Base-by-base conservation (phyloP, 2,888 invertebrate genomes). In the Pyrgus malvae region DNA sequence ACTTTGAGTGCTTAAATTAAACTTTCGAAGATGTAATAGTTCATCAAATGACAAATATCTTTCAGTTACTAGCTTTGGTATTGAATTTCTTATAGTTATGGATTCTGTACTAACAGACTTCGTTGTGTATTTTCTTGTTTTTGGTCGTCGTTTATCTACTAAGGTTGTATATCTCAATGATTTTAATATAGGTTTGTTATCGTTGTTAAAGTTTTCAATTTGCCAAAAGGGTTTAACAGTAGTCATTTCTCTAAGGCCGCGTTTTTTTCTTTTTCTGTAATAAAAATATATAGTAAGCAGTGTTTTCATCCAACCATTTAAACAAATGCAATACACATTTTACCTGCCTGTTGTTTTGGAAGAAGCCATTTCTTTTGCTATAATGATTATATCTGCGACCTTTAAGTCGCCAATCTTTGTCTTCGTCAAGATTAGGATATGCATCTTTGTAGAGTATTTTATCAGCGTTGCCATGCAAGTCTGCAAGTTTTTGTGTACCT, bases 41-140 rank as follows among this genome's bases (percentile, higher is more conserved):
- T 90, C 88, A 57, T 89, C 85, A 69, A 90, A 90, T 3, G 89
- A 90, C 56, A 90, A 74, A 68, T 80, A 86, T 65, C 82, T 89
- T 68, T 88, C 89, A 19, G 83, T 83, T 2, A 73, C 41, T 37
- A 63, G 35, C 63, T 66, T 63, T 14, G 59, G 57, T 25, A 62
- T 59, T 7, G 41, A 49, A 49, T 49, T 38, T 76, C 66, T 59
- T 61, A 87, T 68, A 40, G 86, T 86, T 60, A 89, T 87, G 3
- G 77, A 62, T 69, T 88, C 88, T 14, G 80, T 80, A 38, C 57
- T 68, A 14, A 57, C 42, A 16, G 59, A 65, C 62, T 60, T 69
- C 55, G 62, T 27, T 35, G 19, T 3, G 2, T 17, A 11, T 27
- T 35, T 48, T 41, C 19, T 72, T 33, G 63, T 57, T 58, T 72